phyloP scores from a whole-genome alignment of 2,797 vertebrate genomes.

The Phylloscopus collybita region DNA sequence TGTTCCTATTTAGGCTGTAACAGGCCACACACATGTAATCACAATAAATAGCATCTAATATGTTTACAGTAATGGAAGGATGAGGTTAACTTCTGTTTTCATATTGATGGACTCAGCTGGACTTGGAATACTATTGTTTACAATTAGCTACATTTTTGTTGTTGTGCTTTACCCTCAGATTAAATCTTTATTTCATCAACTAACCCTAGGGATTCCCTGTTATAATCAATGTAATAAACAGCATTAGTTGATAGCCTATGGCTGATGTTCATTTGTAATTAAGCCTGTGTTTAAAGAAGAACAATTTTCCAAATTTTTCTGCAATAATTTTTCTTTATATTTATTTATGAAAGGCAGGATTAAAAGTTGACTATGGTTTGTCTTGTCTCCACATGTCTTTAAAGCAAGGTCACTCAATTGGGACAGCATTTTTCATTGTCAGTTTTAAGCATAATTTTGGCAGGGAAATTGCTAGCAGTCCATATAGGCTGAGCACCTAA shows the following conservation, averaged over 20 bases:
- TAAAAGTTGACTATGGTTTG: conserved; percentile 73
- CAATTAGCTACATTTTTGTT: conserved; percentile 85
- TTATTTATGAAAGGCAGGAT: conserved; percentile 78
- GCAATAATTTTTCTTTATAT: conserved; percentile 70
- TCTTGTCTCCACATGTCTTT: conserved; percentile 71
- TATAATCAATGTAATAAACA: conserved; percentile 81
- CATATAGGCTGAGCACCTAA: background rate
- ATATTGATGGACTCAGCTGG: conserved; percentile 84
- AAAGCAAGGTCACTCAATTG: background rate
- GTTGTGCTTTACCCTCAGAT: conserved; percentile 81
- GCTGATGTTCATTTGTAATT: conserved; percentile 72
- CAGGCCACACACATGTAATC: conserved; percentile 84
- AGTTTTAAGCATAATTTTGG: conserved; percentile 1
- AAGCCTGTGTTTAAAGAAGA: conserved; percentile 77
- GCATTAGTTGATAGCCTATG: conserved; percentile 72
- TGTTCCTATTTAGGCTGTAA: conserved; percentile 81
- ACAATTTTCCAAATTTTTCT: conserved; percentile 76
- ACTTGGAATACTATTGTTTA: conserved; percentile 83
- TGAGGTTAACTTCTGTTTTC: conserved; percentile 84
- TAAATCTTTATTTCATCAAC: conserved; percentile 82
- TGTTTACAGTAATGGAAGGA: conserved; percentile 91
- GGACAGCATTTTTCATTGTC: background rate
- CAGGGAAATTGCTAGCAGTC: background rate
- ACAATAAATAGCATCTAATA: conserved; percentile 90
- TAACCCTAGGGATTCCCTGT: conserved; percentile 79